These are phyloP conservation scores for Gavialis gangeticus DNA, from an alignment of 2,113 vertebrate species.

Conservation along the genomic window DNA sequence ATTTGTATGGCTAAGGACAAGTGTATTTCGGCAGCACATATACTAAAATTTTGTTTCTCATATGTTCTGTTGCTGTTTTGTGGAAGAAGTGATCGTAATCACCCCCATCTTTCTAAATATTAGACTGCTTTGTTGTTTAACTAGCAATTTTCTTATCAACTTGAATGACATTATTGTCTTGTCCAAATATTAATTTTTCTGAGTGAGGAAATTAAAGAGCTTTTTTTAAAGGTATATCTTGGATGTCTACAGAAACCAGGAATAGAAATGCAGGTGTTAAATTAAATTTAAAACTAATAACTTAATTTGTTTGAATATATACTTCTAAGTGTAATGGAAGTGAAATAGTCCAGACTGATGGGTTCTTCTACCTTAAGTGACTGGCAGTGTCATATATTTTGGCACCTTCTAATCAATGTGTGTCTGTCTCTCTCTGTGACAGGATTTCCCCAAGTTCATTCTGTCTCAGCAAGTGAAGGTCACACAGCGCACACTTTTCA, in stretches of 20 bases:
- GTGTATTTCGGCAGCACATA: background rate
- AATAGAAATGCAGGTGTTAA: background rate
- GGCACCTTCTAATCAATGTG: background rate
- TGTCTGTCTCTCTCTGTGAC: background rate
- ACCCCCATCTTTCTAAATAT: constrained; percentile 48
- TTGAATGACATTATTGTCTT: constrained; percentile 64
- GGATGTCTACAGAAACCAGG: background rate
- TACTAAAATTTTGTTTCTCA: background rate
- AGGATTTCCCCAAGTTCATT: constrained; percentile 23
- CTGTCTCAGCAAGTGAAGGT: constrained; percentile 19
- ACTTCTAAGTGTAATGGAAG: background rate
- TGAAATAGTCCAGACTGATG: background rate
- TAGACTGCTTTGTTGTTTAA: constrained; percentile 53
- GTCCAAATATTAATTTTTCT: constrained; percentile 59
- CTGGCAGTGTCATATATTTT: constrained; percentile 5
- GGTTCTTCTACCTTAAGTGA: constrained; percentile 6
- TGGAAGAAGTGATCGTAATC: constrained; percentile 12
- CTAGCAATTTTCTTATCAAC: constrained; percentile 68
- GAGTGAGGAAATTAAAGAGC: constrained; percentile 20
- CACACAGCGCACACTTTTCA: background rate
- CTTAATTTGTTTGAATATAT: background rate
- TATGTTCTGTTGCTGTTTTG: constrained; percentile 15
- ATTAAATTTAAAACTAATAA: background rate
- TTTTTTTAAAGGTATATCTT: constrained; percentile 20
- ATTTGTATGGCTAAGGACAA: constrained; percentile 9